phyloP scores from a whole-genome alignment of 1,140 invertebrate species.

The Bombus cullumanus region DNA sequence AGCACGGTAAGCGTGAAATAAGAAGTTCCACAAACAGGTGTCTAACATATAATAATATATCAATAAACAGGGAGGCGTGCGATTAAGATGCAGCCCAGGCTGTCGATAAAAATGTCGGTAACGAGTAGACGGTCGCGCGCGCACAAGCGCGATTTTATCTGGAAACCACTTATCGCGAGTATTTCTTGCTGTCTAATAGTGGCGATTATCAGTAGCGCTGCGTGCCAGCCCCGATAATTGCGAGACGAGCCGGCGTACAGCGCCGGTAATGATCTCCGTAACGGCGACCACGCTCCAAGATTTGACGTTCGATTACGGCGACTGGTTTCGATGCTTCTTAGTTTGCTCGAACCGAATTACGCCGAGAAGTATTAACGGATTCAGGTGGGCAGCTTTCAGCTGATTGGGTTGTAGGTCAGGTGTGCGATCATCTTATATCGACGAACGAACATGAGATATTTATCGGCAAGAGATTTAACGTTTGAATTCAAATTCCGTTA shows the following conservation, averaged over 20 bases:
- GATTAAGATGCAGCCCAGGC: constrained; percentile 23
- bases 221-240: constrained; percentile 42
- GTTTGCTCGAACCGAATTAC: constrained; percentile 3
- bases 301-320: constrained; percentile 27
- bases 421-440: neutral
- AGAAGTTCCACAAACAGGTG: neutral
- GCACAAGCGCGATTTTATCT: constrained; percentile 30
- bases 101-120: constrained; percentile 20
- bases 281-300: neutral
- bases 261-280: constrained; percentile 42
- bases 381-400: neutral
- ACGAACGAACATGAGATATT: neutral
- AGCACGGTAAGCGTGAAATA: neutral
- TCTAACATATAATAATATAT: constrained; percentile 14
- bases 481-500: too few species aligned
- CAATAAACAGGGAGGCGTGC: neutral
- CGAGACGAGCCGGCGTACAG: constrained; percentile 5
- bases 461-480: too few species aligned
- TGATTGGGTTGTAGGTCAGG: neutral
- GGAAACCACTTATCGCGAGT: constrained; percentile 31
- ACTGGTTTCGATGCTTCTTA: constrained; percentile 10
- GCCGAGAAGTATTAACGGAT: neutral
- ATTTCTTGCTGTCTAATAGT: constrained; percentile 44
- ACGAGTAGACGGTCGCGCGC: constrained; percentile 4
- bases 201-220: constrained; percentile 40